Base-by-base conservation (phyloP, 2,888 invertebrate species). In the Eupsilia transversa region DNA sequence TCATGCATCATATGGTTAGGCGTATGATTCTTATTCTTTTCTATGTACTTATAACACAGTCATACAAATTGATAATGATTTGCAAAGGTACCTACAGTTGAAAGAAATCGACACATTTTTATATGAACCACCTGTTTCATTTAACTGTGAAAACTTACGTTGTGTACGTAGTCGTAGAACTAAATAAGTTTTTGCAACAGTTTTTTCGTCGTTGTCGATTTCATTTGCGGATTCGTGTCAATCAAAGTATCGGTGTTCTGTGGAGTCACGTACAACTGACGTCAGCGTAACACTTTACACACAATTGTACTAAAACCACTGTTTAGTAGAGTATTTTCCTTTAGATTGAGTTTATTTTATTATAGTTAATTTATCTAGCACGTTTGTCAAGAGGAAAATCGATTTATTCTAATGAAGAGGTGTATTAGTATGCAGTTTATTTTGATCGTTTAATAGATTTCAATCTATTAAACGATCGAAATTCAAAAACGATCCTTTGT, bases 141-240 rank as follows among this genome's bases (percentile, higher is more conserved):
- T 71, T 74, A 74, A 57, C 63, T 27, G 74, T 85, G 64, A 35
- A 64, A 59, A 71, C 72, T 67, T 66, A 76, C 73, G 35, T 77
- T 76, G 41, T 52, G 61, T 82, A 59, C 67, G n/a, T n/a, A 83
- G 57, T 64, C 54, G 65, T 63, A 85, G 74, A 77, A 54, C 33
- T 33, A 35, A 78, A 85, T 85, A 67, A 59, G 74, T 82, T 83
- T 84, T 83, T 83, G 72, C 65, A 63, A 72, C 35, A 65, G 59
- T 83, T 85, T 80, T 87, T 86, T 72, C 61, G 43, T 33, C 41
- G 76, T 78, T 84, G 74, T 86, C 87, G 87, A 82, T 86, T 86
- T 86, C 86, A 84, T 86, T 87, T 74, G 74, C 74, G 79, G 81
- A 79, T 85, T 86, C 69, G 67, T 77, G 82, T 87, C 87, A 84